Conservation (phyloP, 2,113 vertebrate species). For the Pseudonaja textilis region DNA sequence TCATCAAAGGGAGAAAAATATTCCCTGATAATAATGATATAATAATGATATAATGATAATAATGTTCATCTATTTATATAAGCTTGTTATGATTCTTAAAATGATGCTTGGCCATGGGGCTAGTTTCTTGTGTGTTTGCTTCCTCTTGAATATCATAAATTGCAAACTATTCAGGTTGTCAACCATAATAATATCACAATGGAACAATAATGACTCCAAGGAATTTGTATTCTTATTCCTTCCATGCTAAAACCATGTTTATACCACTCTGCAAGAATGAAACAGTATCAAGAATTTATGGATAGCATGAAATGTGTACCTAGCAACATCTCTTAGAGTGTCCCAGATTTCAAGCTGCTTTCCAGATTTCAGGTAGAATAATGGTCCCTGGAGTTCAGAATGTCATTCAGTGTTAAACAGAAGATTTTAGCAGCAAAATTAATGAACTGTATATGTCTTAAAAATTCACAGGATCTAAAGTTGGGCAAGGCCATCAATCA, state of each 20-base stretch:
- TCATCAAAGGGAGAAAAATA: constrained; percentile 18
- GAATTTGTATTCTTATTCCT: not conserved
- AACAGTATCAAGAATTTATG: not conserved
- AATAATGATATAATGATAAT: too few relatives aligned
- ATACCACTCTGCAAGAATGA: constrained; percentile 20
- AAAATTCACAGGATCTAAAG: not conserved
- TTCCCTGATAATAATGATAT: not conserved
- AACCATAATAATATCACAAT: constrained; percentile 19
- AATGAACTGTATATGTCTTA: constrained; percentile 17
- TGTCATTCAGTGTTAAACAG: accelerated
- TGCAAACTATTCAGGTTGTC: constrained; percentile 30
- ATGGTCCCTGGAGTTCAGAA: not conserved
- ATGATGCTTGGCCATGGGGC: not conserved
- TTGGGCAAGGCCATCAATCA: not conserved
- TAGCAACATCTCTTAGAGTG: constrained; percentile 6
- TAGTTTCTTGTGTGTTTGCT: constrained; percentile 9
- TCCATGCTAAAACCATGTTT: constrained; percentile 8
- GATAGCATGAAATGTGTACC: constrained; percentile 5
- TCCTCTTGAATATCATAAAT: constrained; percentile 34
- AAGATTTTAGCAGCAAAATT: not conserved
- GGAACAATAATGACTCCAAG: not conserved
- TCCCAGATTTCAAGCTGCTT: not conserved
- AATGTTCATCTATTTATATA: constrained; percentile 1
- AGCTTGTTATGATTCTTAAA: constrained; percentile 36
- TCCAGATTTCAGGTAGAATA: constrained; percentile 5